phyloP scores from a whole-genome alignment of 1,140 invertebrate genomes.

The Steinernema feltiae region DNA sequence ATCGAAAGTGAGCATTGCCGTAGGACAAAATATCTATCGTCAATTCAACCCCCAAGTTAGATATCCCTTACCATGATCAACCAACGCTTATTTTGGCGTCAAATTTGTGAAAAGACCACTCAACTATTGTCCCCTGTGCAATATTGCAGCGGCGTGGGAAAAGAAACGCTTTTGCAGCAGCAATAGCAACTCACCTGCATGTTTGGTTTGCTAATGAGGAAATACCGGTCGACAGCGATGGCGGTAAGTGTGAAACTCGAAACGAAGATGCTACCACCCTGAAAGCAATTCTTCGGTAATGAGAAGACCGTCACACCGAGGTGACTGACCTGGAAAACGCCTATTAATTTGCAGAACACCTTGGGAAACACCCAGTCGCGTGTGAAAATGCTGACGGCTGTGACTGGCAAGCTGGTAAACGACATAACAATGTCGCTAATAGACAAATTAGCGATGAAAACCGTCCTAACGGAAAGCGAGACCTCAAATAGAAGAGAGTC shows the following conservation, averaged over 20 bases:
- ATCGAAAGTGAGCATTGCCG: too few species aligned
- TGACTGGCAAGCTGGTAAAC: conserved; percentile 52
- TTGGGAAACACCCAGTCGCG: conserved; percentile 57
- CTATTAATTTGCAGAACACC: conserved; percentile 55
- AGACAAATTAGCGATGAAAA: conserved; percentile 55
- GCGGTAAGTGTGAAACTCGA: conserved; percentile 56
- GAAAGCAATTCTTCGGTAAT: conserved; percentile 24
- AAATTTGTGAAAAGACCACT: too few species aligned
- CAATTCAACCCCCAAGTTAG: too few species aligned
- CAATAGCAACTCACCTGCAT: conserved; percentile 41
- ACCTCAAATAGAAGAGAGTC: conserved; percentile 38
- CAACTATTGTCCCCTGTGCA: too few species aligned
- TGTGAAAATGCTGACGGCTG: conserved; percentile 53
- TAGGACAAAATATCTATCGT: too few species aligned
- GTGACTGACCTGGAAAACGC: conserved; percentile 50
- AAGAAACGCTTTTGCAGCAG: too few species aligned
- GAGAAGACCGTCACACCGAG: background rate
- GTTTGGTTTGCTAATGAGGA: conserved; percentile 51
- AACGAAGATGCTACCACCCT: conserved; percentile 57
- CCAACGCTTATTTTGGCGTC: too few species aligned
- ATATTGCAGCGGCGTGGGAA: too few species aligned
- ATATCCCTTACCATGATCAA: too few species aligned
- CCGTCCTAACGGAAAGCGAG: conserved; percentile 52
- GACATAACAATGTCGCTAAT: conserved; percentile 51
- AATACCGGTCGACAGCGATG: conserved; percentile 54